Conservation (phyloP, 1,140 invertebrate genomes). For the Drosophila ambigua region DNA sequence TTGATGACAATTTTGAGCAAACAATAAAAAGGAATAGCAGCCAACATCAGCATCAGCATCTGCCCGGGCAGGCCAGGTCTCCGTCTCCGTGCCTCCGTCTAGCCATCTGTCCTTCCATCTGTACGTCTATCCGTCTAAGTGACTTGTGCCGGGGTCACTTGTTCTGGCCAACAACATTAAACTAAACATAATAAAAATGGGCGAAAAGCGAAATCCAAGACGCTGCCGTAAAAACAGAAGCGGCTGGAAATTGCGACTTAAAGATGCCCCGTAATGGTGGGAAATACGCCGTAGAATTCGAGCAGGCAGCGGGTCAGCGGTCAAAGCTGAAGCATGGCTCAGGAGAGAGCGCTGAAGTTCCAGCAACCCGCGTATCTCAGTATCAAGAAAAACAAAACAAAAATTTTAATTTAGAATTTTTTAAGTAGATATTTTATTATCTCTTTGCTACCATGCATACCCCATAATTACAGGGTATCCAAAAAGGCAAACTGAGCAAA, state of each 20-base stretch:
- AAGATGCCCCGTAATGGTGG: too few species aligned
- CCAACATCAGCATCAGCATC: constrained; percentile 41
- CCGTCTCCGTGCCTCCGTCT: constrained; percentile 17
- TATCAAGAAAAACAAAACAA: too few species aligned
- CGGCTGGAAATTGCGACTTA: too few species aligned
- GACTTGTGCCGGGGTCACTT: constrained; percentile 50
- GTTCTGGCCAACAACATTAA: constrained; percentile 40
- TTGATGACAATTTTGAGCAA: constrained; percentile 81
- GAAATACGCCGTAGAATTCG: too few species aligned
- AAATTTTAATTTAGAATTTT: too few species aligned
- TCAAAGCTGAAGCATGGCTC: too few species aligned
- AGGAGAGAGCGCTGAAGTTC: too few species aligned
- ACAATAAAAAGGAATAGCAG: constrained; percentile 68
- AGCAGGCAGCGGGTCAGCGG: too few species aligned
- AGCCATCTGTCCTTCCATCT: constrained; percentile 18
- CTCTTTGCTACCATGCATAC: too few species aligned
- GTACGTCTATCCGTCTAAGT: constrained; percentile 29
- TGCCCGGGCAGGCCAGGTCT: constrained; percentile 26
- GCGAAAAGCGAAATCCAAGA: constrained; percentile 9
- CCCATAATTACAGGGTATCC: too few species aligned
- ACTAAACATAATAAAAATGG: constrained; percentile 59
- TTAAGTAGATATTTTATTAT: too few species aligned
- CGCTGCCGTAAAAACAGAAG: background rate
- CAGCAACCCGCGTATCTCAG: too few species aligned
- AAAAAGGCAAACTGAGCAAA: background rate